Percentiles rank a stretch among this genome's conserved stretches.
Evolutionary conservation across 1,140 invertebrate species (phyloP).

Genomic region (Pseudomyrmex sp.): DNA sequence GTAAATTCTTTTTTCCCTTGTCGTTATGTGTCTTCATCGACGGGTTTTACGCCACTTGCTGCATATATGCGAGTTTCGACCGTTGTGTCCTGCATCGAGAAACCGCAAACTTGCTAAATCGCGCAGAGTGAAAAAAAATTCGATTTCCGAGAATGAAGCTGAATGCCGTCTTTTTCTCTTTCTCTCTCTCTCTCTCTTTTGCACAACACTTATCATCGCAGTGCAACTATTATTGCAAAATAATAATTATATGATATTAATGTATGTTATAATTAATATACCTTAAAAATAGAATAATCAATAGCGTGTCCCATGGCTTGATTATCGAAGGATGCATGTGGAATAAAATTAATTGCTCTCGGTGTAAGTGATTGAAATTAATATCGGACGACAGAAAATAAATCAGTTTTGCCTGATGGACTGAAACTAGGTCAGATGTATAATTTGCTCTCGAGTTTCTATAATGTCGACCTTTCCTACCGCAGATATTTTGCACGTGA

Average conservation of each 20-base stretch:
- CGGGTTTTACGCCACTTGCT: conserved; percentile 2
- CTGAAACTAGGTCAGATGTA: neutral
- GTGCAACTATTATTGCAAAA: too few relatives aligned
- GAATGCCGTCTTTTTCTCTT: too few relatives aligned
- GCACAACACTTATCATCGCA: too few relatives aligned
- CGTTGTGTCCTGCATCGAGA: neutral
- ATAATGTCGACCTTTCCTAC: neutral
- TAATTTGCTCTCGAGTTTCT: neutral
- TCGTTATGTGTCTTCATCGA: conserved; percentile 10
- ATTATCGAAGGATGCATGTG: neutral
- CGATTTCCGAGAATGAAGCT: neutral
- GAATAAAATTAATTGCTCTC: neutral
- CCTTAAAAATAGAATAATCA: neutral
- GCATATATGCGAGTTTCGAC: conserved; percentile 8
- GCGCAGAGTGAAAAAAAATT: neutral
- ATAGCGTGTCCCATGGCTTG: neutral
- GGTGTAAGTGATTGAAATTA: neutral
- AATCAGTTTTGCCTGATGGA: neutral
- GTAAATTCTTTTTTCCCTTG: conserved; percentile 31
- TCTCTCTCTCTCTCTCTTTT: too few relatives aligned
- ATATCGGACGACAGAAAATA: neutral
- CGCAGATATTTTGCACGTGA: neutral
- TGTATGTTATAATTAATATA: neutral
- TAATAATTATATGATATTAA: too few relatives aligned
- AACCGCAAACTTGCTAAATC: conserved; percentile 16